phyloP scores from a whole-genome alignment of 2,113 vertebrate genomes.

The Microcebus jonahi region DNA sequence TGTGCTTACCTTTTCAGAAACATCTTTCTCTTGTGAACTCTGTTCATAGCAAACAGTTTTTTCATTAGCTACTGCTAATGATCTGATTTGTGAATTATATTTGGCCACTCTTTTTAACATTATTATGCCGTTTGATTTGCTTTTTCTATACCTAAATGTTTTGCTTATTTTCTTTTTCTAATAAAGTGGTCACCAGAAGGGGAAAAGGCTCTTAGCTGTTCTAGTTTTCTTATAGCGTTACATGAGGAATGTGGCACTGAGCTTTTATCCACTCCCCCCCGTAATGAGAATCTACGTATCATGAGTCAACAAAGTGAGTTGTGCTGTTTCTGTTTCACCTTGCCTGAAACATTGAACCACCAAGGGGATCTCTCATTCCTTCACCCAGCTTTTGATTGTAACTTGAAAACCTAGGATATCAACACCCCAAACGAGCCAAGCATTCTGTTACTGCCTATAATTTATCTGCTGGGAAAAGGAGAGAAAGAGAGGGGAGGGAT shows the following conservation, averaged over 20 bases:
- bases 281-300: constrained; percentile 14
- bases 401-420: constrained; percentile 36
- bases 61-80: not conserved
- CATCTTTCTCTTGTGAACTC: not conserved
- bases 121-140: not conserved
- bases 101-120: not conserved
- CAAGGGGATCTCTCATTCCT: not conserved
- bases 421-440: not conserved
- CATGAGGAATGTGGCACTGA: not conserved
- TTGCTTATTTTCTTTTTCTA: not conserved
- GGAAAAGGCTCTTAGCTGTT: not conserved
- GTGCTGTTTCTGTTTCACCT: constrained; percentile 56
- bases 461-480: not conserved
- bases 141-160: not conserved
- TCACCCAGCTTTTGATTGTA: constrained; percentile 51
- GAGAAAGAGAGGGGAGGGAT: not conserved
- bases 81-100: not conserved
- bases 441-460: constrained; percentile 28
- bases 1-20: not conserved
- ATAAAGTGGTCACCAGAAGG: not conserved
- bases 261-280: not conserved
- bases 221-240: constrained; percentile 10
- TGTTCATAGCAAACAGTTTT: not conserved
- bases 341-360: constrained; percentile 52
- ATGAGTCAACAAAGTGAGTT: constrained; percentile 53